Percentiles rank a stretch among this genome's conserved stretches.
Conservation (phyloP, 2,888 invertebrate species). For the Epistrophe grossulariae region DNA sequence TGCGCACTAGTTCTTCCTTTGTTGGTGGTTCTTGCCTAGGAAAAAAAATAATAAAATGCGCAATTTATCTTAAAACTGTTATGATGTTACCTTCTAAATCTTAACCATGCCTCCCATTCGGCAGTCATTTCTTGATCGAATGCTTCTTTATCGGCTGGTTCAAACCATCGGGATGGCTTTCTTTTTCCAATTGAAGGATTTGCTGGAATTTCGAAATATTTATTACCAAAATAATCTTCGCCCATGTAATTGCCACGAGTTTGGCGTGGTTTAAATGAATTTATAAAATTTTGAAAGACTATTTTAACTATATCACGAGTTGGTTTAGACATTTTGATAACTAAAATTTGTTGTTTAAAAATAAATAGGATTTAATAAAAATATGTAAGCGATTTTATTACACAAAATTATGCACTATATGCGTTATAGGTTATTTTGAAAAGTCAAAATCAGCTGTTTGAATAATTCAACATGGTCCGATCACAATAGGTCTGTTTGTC, state of each 20-base stretch:
- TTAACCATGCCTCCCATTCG: slow-evolving; percentile 95
- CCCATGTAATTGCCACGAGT: slow-evolving; percentile 86
- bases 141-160: slow-evolving; percentile 86
- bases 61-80: neutral
- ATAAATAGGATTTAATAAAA: neutral
- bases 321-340: slow-evolving; percentile 77
- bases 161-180: slow-evolving; percentile 89
- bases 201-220: slow-evolving; percentile 91
- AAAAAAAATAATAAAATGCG: slow-evolving; percentile 6
- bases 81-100: slow-evolving; percentile 85
- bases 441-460: slow-evolving; percentile 20
- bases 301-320: slow-evolving; percentile 82
- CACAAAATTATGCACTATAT: slow-evolving; percentile 15
- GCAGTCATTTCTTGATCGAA: slow-evolving; percentile 91
- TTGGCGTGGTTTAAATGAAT: slow-evolving; percentile 84
- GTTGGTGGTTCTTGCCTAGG: slow-evolving; percentile 87
- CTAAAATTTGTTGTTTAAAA: neutral
- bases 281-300: slow-evolving; percentile 82
- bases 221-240: slow-evolving; percentile 92
- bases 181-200: slow-evolving; percentile 88
- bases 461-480: slow-evolving; percentile 3
- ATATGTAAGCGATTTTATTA: neutral
- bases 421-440: slow-evolving; percentile 20
- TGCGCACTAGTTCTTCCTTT: slow-evolving; percentile 89
- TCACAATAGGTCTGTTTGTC: too few species aligned